A percentile compares a stretch with the other conserved stretches of the same genome.
These are phyloP conservation scores for Melanerpes aurifrons DNA, from an alignment of 2,113 vertebrate genomes.

Conservation along the genomic window DNA sequence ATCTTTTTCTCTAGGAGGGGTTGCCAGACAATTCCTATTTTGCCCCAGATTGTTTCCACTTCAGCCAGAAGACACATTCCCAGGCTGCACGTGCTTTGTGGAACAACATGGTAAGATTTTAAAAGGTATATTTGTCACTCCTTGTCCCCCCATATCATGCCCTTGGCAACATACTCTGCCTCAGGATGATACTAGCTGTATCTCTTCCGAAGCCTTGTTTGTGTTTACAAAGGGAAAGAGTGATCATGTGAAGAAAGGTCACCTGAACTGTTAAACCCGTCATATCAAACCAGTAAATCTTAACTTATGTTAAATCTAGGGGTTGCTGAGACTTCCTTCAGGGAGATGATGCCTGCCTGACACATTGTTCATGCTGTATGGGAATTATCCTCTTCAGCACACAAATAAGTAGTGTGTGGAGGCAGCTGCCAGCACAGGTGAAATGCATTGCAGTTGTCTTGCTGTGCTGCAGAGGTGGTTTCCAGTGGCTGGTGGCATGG, in stretches of 20 bases:
- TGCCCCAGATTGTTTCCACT: constrained; percentile 84
- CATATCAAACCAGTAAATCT: background rate
- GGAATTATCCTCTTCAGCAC: background rate
- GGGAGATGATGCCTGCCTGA: background rate
- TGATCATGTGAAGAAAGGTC: background rate
- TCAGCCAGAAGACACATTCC: constrained; percentile 72
- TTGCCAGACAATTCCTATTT: constrained; percentile 74
- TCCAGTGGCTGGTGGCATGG: background rate
- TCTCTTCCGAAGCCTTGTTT: background rate
- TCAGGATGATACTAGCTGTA: background rate
- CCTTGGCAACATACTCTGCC: background rate
- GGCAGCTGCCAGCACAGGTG: background rate
- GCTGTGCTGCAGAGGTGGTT: background rate
- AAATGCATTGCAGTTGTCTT: background rate
- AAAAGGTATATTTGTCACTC: background rate
- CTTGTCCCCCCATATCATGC: background rate
- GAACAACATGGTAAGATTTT: constrained; percentile 80
- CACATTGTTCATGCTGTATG: accelerated
- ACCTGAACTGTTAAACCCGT: background rate
- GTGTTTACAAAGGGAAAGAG: background rate
- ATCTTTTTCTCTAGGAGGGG: constrained; percentile 63
- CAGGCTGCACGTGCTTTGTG: constrained; percentile 72
- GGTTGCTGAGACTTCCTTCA: background rate
- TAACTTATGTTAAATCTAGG: background rate
- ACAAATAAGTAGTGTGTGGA: background rate